Base-by-base conservation (phyloP, 2,113 vertebrate species). In the Pongo pygmaeus region DNA sequence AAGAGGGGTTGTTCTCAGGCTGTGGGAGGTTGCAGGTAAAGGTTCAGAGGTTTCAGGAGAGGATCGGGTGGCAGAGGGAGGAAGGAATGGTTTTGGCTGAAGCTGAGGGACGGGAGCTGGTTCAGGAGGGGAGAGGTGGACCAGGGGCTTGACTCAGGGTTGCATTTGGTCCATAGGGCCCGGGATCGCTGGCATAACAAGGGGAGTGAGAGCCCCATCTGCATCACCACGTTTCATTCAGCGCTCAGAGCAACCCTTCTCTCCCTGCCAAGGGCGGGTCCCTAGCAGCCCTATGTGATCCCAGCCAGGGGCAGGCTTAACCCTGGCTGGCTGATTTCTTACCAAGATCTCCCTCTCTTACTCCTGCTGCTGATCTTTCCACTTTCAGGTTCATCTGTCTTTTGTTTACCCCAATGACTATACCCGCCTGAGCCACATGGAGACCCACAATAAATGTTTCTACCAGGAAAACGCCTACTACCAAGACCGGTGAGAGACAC, bases 391-490 rank as follows among this genome's bases (percentile, higher is more conserved):
- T 64, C 99, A 99, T 93, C 97, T 99, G 96, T 99, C 99, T 87
- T 99, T 99, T 74, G 97, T 99, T 97, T 99, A 99, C 94, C 99
- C 99, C 6, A 99, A 99, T 72, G 99, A 99, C 98, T 99, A 99
- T 94, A 99, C 99, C 32, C 99, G 99, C 16, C 99, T 99, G 92
- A 99, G 99, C 80, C 99, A 99, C 98, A 99, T 99, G 99, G 99
- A 99, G 96, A 98, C 98, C 23, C 98, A 99, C 22, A 99, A 99
- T 97, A 99, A 99, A 87, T 99, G 99, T 97, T 99, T 99, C 98
- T 99, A 99, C 97, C 98, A 98, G 20, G 98, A 99, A 94, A 99
- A 97, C n/a, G 90, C 98, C 0, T 98, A 98, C 91, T 99, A 99
- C 97, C 96, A 99, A 52, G 98, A 99, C 89, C 99, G 98, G 99